Base-by-base conservation (phyloP, 2,797 vertebrate genomes). In the Mionectes olivaceus region DNA sequence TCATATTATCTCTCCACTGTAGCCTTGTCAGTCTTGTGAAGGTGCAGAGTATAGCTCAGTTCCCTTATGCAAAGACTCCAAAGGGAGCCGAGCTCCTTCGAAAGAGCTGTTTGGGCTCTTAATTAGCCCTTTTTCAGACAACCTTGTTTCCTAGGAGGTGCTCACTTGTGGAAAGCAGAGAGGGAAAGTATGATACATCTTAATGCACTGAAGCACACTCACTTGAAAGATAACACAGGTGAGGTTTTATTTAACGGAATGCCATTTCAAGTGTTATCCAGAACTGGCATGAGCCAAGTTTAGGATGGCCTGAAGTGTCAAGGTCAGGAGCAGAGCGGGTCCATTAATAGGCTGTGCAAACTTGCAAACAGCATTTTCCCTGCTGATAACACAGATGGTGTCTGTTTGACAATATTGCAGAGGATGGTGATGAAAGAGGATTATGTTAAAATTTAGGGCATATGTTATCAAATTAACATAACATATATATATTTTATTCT, bases 401-500 rank as follows among this genome's bases (percentile, higher is more conserved):
- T 67, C 49, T 50, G 8, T 60, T 69, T 77, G 50, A 83, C 74
- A 67, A 10, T 35, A 30, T 39, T 63, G 67, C 67, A 87, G 24
- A 46, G 61, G 56, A 73, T 85, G n/a, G 15, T 57, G 33, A 47
- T 44, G 18, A 32, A 84, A 84, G 61, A 87, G 16, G 32, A 77
- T 64, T 87, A 84, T 61, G 41, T 64, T 85, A 70, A 90, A 87
- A 52, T 19, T 37, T 43, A 91, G 33, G 41, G 49, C 56, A 46
- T 65, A 69, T 91, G 25, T 74, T 87, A 56, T 43, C 33, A 81
- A 57, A 83, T 78, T 86, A 68, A 49, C 41, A 70, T 74, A 75
- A 57, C 23, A 50, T 17, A 43, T 46, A 7, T 30, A 28, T 11
- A 15, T 56, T 6, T 55, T 19, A 17, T 68, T 89, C 5, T 47